These are phyloP conservation scores for Pyralis farinalis DNA, from an alignment of 2,888 invertebrate species.

Conservation along the genomic window DNA sequence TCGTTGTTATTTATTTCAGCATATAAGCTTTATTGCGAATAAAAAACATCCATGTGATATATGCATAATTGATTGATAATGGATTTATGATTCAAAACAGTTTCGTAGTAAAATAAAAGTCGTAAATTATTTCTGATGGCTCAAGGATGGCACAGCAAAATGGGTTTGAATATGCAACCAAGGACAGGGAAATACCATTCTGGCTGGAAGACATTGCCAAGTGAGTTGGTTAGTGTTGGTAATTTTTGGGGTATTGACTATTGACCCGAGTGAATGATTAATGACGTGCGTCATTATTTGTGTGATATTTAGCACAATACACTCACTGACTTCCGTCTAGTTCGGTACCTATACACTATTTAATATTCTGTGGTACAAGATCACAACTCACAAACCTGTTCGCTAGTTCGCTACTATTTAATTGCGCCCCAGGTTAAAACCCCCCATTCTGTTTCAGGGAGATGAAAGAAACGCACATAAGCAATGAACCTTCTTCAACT, in stretches of 20 bases:
- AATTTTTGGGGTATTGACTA: conserved; percentile 16
- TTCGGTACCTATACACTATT: conserved; percentile 7
- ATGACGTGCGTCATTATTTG: conserved; percentile 35
- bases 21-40: too few species aligned
- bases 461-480: conserved; percentile 70
- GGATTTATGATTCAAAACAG: conserved; percentile 1
- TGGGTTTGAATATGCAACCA: conserved; percentile 48
- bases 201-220: conserved; percentile 73
- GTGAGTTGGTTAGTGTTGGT: conserved; percentile 36
- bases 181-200: conserved; percentile 50
- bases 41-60: too few species aligned
- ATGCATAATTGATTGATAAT: conserved; percentile 9
- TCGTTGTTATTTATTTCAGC: conserved; percentile 5
- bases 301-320: conserved; percentile 32
- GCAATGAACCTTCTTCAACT: conserved; percentile 35
- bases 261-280: conserved; percentile 33
- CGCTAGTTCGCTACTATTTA: conserved; percentile 8
- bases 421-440: not conserved
- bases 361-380: conserved; percentile 13
- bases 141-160: conserved; percentile 65
- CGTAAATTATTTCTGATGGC: conserved; percentile 43
- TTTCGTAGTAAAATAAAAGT: conserved; percentile 3
- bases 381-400: too few species aligned
- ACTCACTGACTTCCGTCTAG: conserved; percentile 30
- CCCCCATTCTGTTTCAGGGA: conserved; percentile 38